phyloP scores from a whole-genome alignment of 2,113 vertebrate genomes.

The Rhombomys opimus region DNA sequence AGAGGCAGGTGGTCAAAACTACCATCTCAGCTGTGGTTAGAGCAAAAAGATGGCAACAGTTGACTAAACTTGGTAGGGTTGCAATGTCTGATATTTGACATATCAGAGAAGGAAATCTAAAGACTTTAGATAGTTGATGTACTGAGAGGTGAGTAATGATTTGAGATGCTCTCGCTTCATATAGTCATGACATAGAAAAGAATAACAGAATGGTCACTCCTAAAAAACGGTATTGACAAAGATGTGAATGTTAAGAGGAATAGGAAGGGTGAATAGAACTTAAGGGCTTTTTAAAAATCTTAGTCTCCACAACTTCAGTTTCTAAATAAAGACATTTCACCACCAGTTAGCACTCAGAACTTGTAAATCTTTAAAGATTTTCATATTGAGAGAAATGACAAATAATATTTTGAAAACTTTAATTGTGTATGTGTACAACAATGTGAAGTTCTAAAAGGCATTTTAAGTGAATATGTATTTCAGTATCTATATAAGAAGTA shows the following conservation, averaged over 20 bases:
- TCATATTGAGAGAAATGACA: not conserved
- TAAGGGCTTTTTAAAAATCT: not conserved
- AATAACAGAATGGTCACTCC: not conserved
- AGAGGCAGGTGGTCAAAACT: not conserved
- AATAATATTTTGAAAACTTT: not conserved
- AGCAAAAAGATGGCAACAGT: not conserved
- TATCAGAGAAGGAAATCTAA: not conserved
- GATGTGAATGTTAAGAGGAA: not conserved
- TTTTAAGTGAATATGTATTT: conserved; percentile 3
- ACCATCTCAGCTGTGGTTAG: not conserved
- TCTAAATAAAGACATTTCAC: not conserved
- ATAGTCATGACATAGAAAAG: not conserved
- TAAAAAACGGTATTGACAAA: not conserved
- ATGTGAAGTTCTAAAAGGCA: not conserved
- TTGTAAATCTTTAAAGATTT: not conserved
- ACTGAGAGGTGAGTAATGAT: not conserved
- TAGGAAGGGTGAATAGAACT: not conserved
- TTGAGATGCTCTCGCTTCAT: not conserved
- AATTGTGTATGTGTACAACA: not conserved
- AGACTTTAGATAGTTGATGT: not conserved
- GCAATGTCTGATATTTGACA: not conserved
- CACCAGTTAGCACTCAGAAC: not conserved
- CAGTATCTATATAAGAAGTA: not conserved
- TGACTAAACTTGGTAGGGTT: not conserved
- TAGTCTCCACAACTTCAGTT: not conserved